Percentiles rank a stretch among this genome's conserved stretches.
Evolutionary conservation across 2,113 vertebrate genomes (phyloP).

Genomic region (Takifugu bimaculatus): DNA sequence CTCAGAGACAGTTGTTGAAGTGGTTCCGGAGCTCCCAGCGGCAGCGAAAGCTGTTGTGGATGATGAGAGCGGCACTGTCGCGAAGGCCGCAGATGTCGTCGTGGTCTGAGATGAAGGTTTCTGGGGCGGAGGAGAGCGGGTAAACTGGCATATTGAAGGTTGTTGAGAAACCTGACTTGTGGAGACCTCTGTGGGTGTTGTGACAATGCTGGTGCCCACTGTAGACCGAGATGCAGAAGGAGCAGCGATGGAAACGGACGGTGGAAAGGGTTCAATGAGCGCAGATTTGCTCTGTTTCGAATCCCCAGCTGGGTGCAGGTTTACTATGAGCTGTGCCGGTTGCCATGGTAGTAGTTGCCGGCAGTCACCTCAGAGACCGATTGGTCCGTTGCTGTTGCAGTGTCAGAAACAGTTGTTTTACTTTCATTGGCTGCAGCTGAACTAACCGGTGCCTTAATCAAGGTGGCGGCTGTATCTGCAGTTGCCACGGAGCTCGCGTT

Average conservation of each 20-base stretch:
- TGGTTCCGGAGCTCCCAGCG: slow-evolving; percentile 23
- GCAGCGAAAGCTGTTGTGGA: slow-evolving; percentile 13
- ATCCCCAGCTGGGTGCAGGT: slow-evolving; percentile 15
- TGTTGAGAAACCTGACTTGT: slow-evolving; percentile 25
- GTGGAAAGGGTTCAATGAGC: slow-evolving; percentile 16
- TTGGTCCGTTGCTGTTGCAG: slow-evolving; percentile 31
- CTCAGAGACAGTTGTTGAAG: slow-evolving; percentile 45
- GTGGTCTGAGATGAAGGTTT: slow-evolving; percentile 37
- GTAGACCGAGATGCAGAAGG: slow-evolving; percentile 20
- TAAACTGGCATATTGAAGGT: slow-evolving; percentile 25
- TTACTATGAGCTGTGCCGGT: slow-evolving; percentile 37
- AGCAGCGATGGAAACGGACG: slow-evolving; percentile 7
- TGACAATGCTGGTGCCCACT: slow-evolving; percentile 25
- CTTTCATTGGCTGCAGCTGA: slow-evolving; percentile 22
- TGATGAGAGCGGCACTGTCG: slow-evolving; percentile 23
- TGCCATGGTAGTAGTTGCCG: slow-evolving; percentile 9
- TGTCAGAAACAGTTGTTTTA: slow-evolving; percentile 35
- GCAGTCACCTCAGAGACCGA: slow-evolving; percentile 39
- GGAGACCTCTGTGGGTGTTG: slow-evolving; percentile 23
- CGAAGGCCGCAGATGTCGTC: slow-evolving; percentile 20
- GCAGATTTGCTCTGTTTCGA: slow-evolving; percentile 38
- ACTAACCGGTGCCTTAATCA: slow-evolving; percentile 27
- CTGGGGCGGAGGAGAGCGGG: slow-evolving; percentile 20
- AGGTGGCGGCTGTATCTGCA: slow-evolving; percentile 22
- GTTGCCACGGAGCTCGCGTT: slow-evolving; percentile 12